Evolutionary conservation across 2,797 vertebrate genomes (phyloP).

Genomic region (Scomberomorus guttatus): DNA sequence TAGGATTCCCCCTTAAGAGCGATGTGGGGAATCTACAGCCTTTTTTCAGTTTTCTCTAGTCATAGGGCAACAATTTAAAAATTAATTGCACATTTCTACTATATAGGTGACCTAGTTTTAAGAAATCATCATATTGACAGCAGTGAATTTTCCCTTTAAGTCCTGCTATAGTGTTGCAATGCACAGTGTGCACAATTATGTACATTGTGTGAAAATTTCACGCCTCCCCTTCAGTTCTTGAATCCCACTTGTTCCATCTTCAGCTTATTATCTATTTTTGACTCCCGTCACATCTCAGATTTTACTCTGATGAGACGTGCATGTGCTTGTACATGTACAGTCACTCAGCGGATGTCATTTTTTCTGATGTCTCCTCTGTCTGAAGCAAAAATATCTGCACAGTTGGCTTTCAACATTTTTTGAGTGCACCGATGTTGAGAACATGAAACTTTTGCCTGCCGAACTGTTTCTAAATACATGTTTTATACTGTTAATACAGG

Average conservation of each 20-base stretch:
- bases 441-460: constrained; percentile 28
- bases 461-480: constrained; percentile 36
- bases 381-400: constrained; percentile 27
- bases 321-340: not conserved
- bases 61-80: no score
- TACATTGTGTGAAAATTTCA: constrained; percentile 20
- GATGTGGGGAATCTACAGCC: no score
- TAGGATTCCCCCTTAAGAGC: no score
- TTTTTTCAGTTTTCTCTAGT: no score
- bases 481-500: constrained; percentile 35
- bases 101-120: no score
- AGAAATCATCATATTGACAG: no score
- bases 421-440: constrained; percentile 5
- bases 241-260: constrained; percentile 33
- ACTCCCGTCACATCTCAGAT: constrained; percentile 2
- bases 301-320: constrained; percentile 1
- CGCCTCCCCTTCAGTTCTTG: constrained; percentile 13
- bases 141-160: no score
- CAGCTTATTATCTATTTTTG: constrained; percentile 41
- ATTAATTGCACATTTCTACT: no score
- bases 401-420: constrained; percentile 27
- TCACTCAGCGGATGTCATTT: constrained; percentile 20
- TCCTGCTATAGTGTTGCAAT: not conserved
- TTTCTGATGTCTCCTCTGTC: constrained; percentile 24
- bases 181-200: constrained; percentile 8